Base-by-base conservation (phyloP, 2,797 vertebrate species). In the Anabas testudineus region DNA sequence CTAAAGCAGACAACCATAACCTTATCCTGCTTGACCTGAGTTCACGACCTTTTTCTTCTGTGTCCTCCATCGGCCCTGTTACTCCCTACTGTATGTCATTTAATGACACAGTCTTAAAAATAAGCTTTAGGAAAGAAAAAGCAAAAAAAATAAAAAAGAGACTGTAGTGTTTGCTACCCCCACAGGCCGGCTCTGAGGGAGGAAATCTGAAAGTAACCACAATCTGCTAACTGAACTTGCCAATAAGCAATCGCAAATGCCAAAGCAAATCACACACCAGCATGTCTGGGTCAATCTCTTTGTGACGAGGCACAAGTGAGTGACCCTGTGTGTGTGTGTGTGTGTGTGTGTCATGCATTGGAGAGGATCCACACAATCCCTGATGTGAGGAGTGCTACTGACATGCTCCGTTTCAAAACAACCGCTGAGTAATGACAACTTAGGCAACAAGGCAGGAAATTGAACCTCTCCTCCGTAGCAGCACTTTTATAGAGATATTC, bases 341-440 rank as follows among this genome's bases (percentile, higher is more conserved):
- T 39, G 52, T 63, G 60, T 65, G 66, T 66, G 65, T 71, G 64
- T 82, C 70, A 83, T 78, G 60, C 68, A 78, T 84, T 85, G 76
- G 68, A 81, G 49, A 64, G 63, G 57, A 68, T 71, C 60, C 59
- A 72, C 62, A 32, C 67, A 76, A 32, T 84, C 71, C 70, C 63
- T 78, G 59, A 85, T 84, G 66, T 81, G 64, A 78, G 51, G 67
- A 82, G 79, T 71, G 70, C 79, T 67, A 49, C 74, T 83, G 75
- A 82, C 74, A 66, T 74, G 67, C 58, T 59, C 59, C 3, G 45
- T 88, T 81, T 82, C 64, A 87, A 85, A 87, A 82, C 78, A 85
- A 82, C 86, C 67, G 26, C 87, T 79, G 80, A 87, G 81, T 87
- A 87, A 88, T 89, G 78, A 81, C 62, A 78, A 75, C 61, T 80